Base-by-base conservation (phyloP, 1,140 invertebrate species). In the Macrocentrus cingulum region DNA sequence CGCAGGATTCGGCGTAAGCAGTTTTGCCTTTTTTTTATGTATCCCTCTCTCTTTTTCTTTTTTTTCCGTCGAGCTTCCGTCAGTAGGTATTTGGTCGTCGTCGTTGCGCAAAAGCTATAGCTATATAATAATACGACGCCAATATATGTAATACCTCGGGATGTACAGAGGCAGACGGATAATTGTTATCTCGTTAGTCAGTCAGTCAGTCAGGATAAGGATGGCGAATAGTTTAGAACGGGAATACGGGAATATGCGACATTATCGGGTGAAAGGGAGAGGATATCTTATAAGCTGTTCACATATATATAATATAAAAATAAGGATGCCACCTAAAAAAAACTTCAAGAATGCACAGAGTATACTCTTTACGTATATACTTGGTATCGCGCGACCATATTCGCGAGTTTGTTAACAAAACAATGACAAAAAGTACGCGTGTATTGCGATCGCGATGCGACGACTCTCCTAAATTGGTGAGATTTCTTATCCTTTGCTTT, bases 231-330 rank as follows among this genome's bases (percentile, higher is more conserved):
- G n/a, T n/a, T n/a, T n/a, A n/a, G n/a, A n/a, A n/a, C n/a, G n/a
- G n/a, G n/a, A n/a, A n/a, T n/a, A n/a, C n/a, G n/a, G n/a, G n/a
- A n/a, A n/a, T n/a, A n/a, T n/a, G n/a, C n/a, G n/a, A n/a, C n/a
- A n/a, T n/a, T 8, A 39, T 3, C 36, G 36, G 32, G 39, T 56
- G 42, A 44, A 53, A 57, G 11, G 42, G 36, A 56, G 57, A 61
- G 51, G 51, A 59, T 36, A 57, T 46, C 37, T 42, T 41, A 29
- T 46, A n/a, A 7, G 22, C 29, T 51, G n/a, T 23, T 46, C 41
- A 52, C 55, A 58, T 61, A 61, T 58, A 50, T 44, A 45, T 61
- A 44, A 61, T n/a, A n/a, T n/a, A n/a, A n/a, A n/a, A n/a, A n/a
- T n/a, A n/a, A n/a, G n/a, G n/a, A n/a, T n/a, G n/a, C n/a, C n/a